Evolutionary conservation across 2,113 vertebrate species (phyloP), one percentile per base, ranked within the genome.

Genomic region (Cheirogaleus medius): DNA sequence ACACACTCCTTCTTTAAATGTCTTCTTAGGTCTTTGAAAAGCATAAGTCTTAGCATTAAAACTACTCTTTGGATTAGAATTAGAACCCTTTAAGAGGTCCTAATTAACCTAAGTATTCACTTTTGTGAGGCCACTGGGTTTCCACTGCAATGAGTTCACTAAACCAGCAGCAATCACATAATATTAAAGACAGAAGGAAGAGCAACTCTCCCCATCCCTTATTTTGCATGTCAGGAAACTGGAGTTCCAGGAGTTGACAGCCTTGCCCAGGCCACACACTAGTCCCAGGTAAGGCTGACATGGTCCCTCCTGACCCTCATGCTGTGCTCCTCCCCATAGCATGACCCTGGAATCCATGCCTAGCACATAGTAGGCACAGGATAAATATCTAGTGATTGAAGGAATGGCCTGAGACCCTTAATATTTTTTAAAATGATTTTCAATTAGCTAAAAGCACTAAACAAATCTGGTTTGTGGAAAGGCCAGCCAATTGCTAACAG

Each of bases 381-480:
- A 21, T 77, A 93, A 90, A 58, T 90, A 23, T 73, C 44, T 63
- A 80, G 1, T 76, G 29, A 32, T 8, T 84, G 63, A 69, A 21
- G 17, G 32, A 58, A 63, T 60, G 23, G n/a, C 13, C 17, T 29
- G 23, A 68, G n/a, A 94, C 29, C 25, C 81, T 71, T 56, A 37
- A n/a, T 52, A 64, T 71, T 60, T 90, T 42, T 15, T 27, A 76
- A 88, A 81, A 71, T 44, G 14, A 71, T 56, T 97, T 90, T 8
- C 58, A 95, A 78, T 74, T 71, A 87, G n/a, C 68, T 74, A 76
- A 80, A 80, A 88, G 37, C 34, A 91, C 34, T 52, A 14, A 84
- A 63, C 27, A 83, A 83, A 66, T 76, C 9, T 74, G 47, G 5
- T 42, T 83, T 88, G 60, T 15, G 20, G 60, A 78, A 37, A 90